Evolutionary conservation across 2,113 vertebrate genomes (phyloP), one percentile per base, ranked within the genome.

Genomic region (Synchiropus splendidus): DNA sequence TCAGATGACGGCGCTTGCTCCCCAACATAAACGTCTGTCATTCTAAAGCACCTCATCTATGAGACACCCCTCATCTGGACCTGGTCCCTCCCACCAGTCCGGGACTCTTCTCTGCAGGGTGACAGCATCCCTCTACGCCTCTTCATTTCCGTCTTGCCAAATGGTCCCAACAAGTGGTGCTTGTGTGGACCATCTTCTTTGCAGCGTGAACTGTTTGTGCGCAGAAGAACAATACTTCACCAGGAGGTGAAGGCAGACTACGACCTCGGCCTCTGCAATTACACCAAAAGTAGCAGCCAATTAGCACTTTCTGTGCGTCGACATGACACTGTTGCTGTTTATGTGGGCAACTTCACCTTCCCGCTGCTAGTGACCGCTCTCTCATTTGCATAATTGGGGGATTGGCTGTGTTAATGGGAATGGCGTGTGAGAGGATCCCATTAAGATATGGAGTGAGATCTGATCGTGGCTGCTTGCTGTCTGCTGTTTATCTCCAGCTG

Each of bases 361-460:
- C 72, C 69, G 49, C 73, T 65, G 64, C 65, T 77, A 68, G 58
- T 72, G 72, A 57, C 48, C 51, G 54, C 31, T 54, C 48, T 64
- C 55, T 66, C 61, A 85, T 84, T 82, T 83, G 76, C 81, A 85
- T 85, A 84, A 84, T 86, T 83, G 80, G 61, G 67, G 58, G 62
- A 64, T 64, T 75, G 75, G 75, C 71, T 27, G 21, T 79, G 81
- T 84, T 82, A 77, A 83, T 76, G 39, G 74, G 65, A 72, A 72
- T 68, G 61, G 59, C 57, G 61, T 44, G 61, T 70, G 64, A 80
- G 78, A 79, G 79, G 77, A 80, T 83, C 74, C 75, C 64, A 81
- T 83, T 83, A 80, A 81, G 79, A 83, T 79, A 80, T 72, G 77
- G 72, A 80, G 75, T 64, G 71, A 77, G 71, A 83, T 83, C 75